Base-by-base conservation (phyloP, 2,888 invertebrate species). In the Bellardia pandia region DNA sequence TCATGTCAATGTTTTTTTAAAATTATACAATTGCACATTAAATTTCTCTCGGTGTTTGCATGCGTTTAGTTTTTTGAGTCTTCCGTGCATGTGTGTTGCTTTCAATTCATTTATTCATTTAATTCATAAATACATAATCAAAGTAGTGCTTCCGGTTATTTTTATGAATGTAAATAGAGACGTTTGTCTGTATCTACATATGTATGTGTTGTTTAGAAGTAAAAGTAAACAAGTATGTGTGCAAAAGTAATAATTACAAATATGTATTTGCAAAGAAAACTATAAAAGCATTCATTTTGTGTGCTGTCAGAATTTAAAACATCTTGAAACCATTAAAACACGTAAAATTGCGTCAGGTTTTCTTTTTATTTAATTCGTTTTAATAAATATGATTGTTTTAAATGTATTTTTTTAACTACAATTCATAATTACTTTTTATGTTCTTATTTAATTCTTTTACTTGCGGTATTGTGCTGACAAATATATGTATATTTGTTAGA, bases 131-230 rank as follows among this genome's bases (percentile, higher is more conserved):
- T n/a, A 75, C 71, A 80, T 76, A 74, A 82, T 68, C 77, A 84
- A 81, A 77, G 80, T 68, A 81, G 80, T 68, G 80, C 69, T 87
- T 87, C 86, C 86, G 86, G 86, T 84, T 84, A 60, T 64, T 66
- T 53, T 40, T 40, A 56, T 58, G 4, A 56, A 60, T 60, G 30
- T 33, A 60, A 60, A 14, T 13, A 60, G 4, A 33, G 8, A 16
- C 5, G 16, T n/a, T 56, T 56, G 7, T 9, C 6, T 6, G 16
- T 37, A 33, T 58, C 8, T 14, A n/a, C n/a, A 8, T 16, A n/a
- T 45, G 3, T 45, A 45, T 51, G 45, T 56, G 7, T 40, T 33
- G 13, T 13, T 37, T 51, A 40, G 37, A 64, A 33, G 14, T 6
- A 51, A 53, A 6, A 40, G 6, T 16, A 40, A 37, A 60, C 23